Base-by-base conservation (phyloP, 2,888 invertebrate species). In the Ophioninae sp. region DNA sequence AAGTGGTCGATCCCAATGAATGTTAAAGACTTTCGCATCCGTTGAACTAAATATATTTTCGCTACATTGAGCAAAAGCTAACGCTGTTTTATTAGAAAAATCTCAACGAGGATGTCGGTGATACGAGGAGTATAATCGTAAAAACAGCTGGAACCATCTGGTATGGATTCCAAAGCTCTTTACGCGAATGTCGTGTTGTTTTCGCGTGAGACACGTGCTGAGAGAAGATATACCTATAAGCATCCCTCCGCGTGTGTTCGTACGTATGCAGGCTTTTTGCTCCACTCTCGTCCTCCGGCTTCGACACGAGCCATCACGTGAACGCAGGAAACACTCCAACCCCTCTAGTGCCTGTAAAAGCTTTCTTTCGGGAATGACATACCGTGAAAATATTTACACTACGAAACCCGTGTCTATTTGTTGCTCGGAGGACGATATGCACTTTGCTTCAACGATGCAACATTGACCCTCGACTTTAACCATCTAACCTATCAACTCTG, bases 271-370 rank as follows among this genome's bases (percentile, higher is more conserved):
- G 74, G 82, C 78, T 69, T 82, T 77, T 59, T 21, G 68, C 57
- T 69, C 59, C 57, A 69, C 73, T 82, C 64, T 59, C 57, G 39
- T 69, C 69, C 57, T 39, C 68, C 44, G 76, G 39, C 73, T 74
- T 72, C 61, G 81, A 57, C 50, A 20, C 30, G 56, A 56, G 69
- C 69, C 64, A 68, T 78, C 78, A 74, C 74, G 78, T 56, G 70
- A 76, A 65, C 50, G 64, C 82, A 73, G 74, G 78, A 82, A 82
- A 64, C 82, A 74, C 77, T 77, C 44, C 57, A 50, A 56, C 39
- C 56, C 23, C 13, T 10, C 59, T 59, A 70, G 65, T 23, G 30
- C 41, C 77, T 61, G 67, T 77, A 65, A 68, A 73, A 78, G 77
- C 73, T 77, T 44, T 61, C 37, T 65, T 39, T 23, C 74, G 20